Base-by-base conservation (phyloP, 1,140 invertebrate species). In the Medauroidea extradentata region DNA sequence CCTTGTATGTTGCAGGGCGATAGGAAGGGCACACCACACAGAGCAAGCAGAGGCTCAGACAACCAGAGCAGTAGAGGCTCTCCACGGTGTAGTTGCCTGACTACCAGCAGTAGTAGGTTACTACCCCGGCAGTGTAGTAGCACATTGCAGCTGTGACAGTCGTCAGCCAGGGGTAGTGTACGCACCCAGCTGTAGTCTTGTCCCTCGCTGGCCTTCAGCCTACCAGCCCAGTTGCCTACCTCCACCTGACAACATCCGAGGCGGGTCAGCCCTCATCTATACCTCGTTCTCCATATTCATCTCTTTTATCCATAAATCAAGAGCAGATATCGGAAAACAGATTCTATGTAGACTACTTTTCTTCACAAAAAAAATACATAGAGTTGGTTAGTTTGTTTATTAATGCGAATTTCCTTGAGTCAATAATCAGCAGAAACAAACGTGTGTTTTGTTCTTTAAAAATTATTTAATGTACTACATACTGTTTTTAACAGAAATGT, bases 21-120 rank as follows among this genome's bases (percentile, higher is more conserved):
- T 4, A 96, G 77, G 68, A 92, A 90, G 0, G 91, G 91, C 67
- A 91, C 86, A 43, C 83, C 83, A 55, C 91, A 75, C 21, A 85
- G 75, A 2, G 84, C 81, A 0, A 92, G 76, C 38, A 91, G 72
- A 53, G 85, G 83, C 44, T 89, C 85, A 0, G 86, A 84, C 70
- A 94, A 93, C 94, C 94, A 96, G 60, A 93, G 77, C 9, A 81
- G 71, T 0, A 93, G 69, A 61, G 85, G 80, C 57, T 91, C 41
- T 1, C 55, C 55, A 1, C n/a, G 11, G 4, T n/a, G 43, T n/a
- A 49, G 7, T 55, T 54, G n/a, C 59, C 57, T 14, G 42, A 57
- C 25, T 53, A 42, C 61, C 48, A 61, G 18, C 57, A 57, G 2
- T 7, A 38, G 0, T 16, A 50, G 24, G 63, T 34, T 49, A 18